Percentiles rank a stretch among this genome's conserved stretches.
Evolutionary conservation across 2,113 vertebrate genomes (phyloP).

Genomic region (Coregonus clupeaformis): DNA sequence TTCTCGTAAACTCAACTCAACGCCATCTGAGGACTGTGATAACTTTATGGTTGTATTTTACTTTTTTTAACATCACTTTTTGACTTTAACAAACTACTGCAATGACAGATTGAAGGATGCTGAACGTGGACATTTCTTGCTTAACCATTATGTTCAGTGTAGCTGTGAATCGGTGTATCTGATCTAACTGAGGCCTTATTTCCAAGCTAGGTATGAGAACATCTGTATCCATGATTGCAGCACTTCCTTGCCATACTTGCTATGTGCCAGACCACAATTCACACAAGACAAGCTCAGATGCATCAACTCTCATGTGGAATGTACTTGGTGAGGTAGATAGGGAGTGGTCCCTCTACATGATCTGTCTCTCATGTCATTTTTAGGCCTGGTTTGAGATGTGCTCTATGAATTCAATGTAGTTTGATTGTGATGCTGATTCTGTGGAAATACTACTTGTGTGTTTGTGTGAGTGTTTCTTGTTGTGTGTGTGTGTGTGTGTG

Average conservation of each 20-base stretch:
- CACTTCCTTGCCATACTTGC: constrained; percentile 28
- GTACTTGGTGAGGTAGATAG: constrained; percentile 27
- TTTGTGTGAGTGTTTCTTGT: not conserved
- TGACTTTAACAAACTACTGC: constrained; percentile 16
- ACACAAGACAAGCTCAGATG: constrained; percentile 11
- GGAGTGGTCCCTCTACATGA: not conserved
- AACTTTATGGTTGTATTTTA: constrained; percentile 58
- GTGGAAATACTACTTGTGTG: not conserved
- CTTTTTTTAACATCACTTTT: constrained; percentile 25
- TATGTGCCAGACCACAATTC: constrained; percentile 29
- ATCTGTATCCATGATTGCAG: not conserved
- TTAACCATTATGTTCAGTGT: not conserved
- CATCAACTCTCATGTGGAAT: constrained; percentile 29
- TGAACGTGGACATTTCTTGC: not conserved
- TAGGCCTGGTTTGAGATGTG: not conserved
- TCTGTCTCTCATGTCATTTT: not conserved
- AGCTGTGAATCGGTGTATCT: not conserved
- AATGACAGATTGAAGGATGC: not conserved
- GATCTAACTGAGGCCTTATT: too few relatives aligned
- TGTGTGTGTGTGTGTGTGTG: too few relatives aligned
- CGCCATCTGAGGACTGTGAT: constrained; percentile 60
- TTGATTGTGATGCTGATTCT: not conserved
- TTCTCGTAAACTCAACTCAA: constrained; percentile 55
- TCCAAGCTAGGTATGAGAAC: not conserved
- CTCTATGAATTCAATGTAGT: not conserved